Evolutionary conservation across 2,113 vertebrate species (phyloP).

Genomic region (Carassius gibelio): DNA sequence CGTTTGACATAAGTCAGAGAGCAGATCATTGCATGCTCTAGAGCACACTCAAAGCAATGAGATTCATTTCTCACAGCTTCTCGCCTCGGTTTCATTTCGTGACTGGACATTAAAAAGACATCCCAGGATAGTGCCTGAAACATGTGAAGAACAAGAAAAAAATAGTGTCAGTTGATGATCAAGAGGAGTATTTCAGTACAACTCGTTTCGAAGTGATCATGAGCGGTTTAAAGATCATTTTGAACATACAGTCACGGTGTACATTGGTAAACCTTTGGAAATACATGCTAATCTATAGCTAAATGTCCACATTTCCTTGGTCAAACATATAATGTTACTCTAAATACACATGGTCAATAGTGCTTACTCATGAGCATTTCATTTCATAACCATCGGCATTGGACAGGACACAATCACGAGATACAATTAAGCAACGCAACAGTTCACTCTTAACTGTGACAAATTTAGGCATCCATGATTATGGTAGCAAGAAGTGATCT

Average conservation of each 20-base stretch:
- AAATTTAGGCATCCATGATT: background rate
- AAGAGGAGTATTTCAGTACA: background rate
- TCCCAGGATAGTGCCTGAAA: background rate
- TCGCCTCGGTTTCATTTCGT: conserved; percentile 2
- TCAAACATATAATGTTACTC: background rate
- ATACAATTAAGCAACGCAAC: background rate
- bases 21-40: background rate
- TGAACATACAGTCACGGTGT: background rate
- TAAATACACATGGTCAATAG: background rate
- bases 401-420: background rate
- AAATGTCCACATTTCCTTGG: background rate
- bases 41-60: background rate
- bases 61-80: conserved; percentile 12
- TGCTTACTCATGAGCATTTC: background rate
- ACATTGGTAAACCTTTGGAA: background rate
- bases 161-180: background rate
- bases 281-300: background rate
- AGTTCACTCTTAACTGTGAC: background rate
- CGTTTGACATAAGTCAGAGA: conserved; percentile 18
- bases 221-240: background rate
- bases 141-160: background rate
- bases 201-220: background rate
- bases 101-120: conserved; percentile 30
- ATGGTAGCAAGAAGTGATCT: background rate
- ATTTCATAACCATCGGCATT: background rate